Percentiles rank a stretch among this genome's conserved stretches.
Conservation (phyloP, 2,113 vertebrate species). For the Microtus pennsylvanicus region DNA sequence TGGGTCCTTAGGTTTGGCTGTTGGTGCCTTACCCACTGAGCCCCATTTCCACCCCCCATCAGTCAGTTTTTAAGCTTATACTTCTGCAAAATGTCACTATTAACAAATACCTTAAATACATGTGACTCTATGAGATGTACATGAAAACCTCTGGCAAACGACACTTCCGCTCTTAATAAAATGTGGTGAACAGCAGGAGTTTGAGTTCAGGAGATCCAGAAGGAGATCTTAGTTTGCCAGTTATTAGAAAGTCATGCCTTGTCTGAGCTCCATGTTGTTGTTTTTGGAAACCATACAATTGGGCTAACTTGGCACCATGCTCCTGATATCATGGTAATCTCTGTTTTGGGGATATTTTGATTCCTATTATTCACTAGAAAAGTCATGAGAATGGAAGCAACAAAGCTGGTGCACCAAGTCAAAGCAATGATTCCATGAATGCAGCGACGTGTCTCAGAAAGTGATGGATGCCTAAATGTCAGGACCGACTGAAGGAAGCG, state of each 20-base stretch:
- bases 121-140: background rate
- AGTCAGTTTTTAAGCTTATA: background rate
- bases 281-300: background rate
- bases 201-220: background rate
- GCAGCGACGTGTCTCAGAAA: slow-evolving; percentile 43
- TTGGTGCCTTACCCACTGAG: background rate
- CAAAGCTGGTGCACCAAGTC: background rate
- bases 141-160: background rate
- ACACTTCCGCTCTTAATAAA: background rate
- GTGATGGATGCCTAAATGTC: slow-evolving; percentile 62
- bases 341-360: slow-evolving; percentile 3
- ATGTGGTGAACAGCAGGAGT: background rate
- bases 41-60: background rate
- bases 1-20: background rate
- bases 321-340: slow-evolving; percentile 35
- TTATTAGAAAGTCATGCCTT: background rate
- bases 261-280: background rate
- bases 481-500: slow-evolving; percentile 46
- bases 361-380: slow-evolving; percentile 12
- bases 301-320: background rate
- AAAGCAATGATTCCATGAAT: slow-evolving; percentile 23
- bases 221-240: background rate
- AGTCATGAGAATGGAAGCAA: background rate
- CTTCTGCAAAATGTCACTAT: background rate
- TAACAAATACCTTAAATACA: background rate